Percentiles rank a stretch among this genome's conserved stretches.
These are phyloP conservation scores for Alloscopus bannaensis DNA, from an alignment of 2,888 invertebrate genomes.

Conservation along the genomic window DNA sequence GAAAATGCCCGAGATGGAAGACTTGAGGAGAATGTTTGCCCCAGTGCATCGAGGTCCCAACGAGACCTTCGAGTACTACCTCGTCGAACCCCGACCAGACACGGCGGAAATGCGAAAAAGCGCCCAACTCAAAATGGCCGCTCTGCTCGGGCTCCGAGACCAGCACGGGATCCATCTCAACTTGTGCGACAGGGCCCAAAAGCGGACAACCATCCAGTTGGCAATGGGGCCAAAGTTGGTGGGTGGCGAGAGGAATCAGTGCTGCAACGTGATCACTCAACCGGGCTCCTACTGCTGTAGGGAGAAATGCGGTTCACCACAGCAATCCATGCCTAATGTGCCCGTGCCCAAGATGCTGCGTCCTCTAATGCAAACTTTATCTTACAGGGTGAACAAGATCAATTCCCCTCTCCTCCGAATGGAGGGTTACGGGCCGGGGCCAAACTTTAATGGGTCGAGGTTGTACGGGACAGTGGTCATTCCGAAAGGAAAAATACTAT, in stretches of 20 bases:
- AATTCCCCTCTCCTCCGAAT: conserved; percentile 35
- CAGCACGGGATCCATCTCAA: conserved; percentile 45
- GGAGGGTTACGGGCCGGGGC: conserved; percentile 36
- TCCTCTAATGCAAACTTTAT: conserved; percentile 57
- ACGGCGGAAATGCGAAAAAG: conserved; percentile 25
- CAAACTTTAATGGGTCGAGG: conserved; percentile 46
- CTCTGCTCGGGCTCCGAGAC: conserved; percentile 44
- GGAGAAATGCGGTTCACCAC: neutral
- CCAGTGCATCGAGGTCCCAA: conserved; percentile 50
- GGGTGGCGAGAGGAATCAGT: conserved; percentile 21
- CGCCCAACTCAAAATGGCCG: conserved; percentile 27
- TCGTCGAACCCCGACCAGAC: conserved; percentile 41
- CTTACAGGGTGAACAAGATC: conserved; percentile 56
- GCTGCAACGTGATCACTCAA: conserved; percentile 22
- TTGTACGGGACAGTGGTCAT: conserved; percentile 52
- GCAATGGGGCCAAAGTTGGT: conserved; percentile 48
- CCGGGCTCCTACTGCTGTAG: conserved; percentile 39
- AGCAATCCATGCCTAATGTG: conserved; percentile 24
- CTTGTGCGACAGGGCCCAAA: conserved; percentile 16
- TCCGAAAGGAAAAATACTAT: conserved; percentile 45
- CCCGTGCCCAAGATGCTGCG: conserved; percentile 38
- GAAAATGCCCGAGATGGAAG: conserved; percentile 47
- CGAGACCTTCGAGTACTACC: conserved; percentile 50
- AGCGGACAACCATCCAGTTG: conserved; percentile 33
- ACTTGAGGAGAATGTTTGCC: conserved; percentile 44